These are phyloP conservation scores for Yoshiicerus persimilis DNA, from an alignment of 1,140 invertebrate species.

Conservation along the genomic window DNA sequence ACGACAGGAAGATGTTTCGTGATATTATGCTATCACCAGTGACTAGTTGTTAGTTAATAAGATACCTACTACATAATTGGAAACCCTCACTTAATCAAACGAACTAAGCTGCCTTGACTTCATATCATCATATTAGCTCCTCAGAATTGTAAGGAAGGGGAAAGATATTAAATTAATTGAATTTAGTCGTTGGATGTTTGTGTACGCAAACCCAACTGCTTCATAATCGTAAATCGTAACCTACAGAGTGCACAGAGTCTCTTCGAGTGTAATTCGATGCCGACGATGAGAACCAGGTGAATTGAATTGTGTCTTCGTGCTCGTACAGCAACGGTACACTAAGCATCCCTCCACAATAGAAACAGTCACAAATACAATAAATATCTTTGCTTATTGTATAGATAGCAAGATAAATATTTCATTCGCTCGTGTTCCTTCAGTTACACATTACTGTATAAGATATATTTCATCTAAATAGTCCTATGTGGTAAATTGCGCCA, in stretches of 20 bases:
- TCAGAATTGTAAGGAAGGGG: neutral
- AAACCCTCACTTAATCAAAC: neutral
- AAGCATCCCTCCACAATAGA: neutral
- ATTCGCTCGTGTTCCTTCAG: too few species aligned
- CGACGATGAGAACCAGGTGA: neutral
- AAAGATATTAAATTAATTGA: conserved; percentile 15
- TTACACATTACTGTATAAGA: neutral
- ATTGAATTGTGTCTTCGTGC: conserved; percentile 9
- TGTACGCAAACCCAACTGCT: neutral
- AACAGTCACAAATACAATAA: neutral
- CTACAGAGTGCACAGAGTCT: neutral
- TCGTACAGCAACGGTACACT: neutral
- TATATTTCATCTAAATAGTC: neutral
- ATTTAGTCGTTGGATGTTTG: neutral
- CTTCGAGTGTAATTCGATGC: neutral
- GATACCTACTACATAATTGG: neutral
- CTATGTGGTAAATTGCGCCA: neutral
- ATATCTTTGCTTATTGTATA: neutral
- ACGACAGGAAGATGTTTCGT: neutral
- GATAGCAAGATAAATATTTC: neutral
- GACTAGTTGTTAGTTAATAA: neutral
- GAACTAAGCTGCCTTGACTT: neutral
- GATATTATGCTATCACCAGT: neutral
- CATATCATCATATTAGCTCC: too few species aligned
- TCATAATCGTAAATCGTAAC: neutral